Conservation (phyloP, 2,113 vertebrate genomes). For the Hipposideros armiger region DNA sequence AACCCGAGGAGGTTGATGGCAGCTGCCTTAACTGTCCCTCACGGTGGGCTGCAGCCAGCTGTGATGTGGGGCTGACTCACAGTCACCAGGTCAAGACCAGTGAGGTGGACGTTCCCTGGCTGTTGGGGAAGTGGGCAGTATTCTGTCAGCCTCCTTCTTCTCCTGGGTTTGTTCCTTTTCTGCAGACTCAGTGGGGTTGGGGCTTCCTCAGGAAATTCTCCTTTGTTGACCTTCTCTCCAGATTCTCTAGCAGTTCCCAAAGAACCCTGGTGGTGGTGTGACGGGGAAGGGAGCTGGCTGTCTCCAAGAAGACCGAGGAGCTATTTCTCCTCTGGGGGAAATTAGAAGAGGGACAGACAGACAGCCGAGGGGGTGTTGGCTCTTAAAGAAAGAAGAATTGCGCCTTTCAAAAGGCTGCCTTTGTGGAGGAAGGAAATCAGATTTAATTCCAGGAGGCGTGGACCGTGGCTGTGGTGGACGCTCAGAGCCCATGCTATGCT, state of each 20-base stretch:
- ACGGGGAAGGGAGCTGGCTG: neutral
- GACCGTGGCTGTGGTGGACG: neutral
- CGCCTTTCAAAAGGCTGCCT: neutral
- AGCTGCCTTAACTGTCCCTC: neutral
- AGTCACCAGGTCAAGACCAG: neutral
- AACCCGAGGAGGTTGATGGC: neutral
- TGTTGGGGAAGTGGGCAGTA: neutral
- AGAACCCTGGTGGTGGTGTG: too few species aligned
- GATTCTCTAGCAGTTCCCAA: neutral
- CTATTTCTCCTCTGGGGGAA: neutral
- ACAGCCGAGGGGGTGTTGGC: neutral
- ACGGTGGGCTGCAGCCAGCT: neutral
- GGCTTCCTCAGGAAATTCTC: neutral
- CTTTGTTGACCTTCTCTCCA: neutral
- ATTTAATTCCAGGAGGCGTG: neutral
- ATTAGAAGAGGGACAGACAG: neutral
- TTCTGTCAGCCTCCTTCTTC: neutral
- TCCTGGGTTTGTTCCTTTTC: neutral
- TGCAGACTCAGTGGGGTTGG: neutral
- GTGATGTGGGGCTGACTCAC: too few species aligned
- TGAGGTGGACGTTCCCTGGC: neutral
- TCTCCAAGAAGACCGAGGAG: neutral
- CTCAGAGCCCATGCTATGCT: accelerated
- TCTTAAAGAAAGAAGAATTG: neutral
- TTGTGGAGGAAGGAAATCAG: neutral